Conservation (phyloP, 2,797 vertebrate genomes). For the Heterohyrax brucei region DNA sequence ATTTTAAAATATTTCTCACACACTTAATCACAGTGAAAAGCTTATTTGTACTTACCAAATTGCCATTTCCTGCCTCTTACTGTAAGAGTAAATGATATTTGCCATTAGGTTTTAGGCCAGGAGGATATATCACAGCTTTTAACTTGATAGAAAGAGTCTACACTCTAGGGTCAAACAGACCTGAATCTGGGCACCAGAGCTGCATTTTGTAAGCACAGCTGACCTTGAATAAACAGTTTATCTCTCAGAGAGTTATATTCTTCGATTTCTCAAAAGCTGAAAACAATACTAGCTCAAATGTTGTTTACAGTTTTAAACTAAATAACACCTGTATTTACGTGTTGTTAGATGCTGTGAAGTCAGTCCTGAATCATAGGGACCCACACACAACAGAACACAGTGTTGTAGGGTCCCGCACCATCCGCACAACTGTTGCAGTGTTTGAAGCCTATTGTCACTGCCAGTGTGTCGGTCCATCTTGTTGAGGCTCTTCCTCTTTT, state of each 20-base stretch:
- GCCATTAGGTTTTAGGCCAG: conserved; percentile 66
- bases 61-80: conserved; percentile 2
- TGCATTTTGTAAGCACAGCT: conserved; percentile 41
- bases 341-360: neutral
- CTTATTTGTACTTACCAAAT: conserved; percentile 43
- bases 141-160: conserved; percentile 34
- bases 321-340: neutral
- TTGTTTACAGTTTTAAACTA: conserved; percentile 32
- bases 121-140: conserved; percentile 70
- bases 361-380: neutral
- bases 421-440: neutral
- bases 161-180: conserved; percentile 41
- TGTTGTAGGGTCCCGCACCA: neutral
- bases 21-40: conserved; percentile 66
- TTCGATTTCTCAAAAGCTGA: conserved; percentile 22
- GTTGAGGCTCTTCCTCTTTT: no score
- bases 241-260: conserved; percentile 12
- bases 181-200: conserved; percentile 29
- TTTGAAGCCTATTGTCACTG: neutral
- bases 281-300: conserved; percentile 27
- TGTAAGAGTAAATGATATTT: conserved; percentile 75
- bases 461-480: neutral
- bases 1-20: conserved; percentile 58
- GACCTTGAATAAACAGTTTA: conserved; percentile 7
- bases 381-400: neutral